Evolutionary conservation across 1,140 invertebrate genomes (phyloP), one percentile per base, ranked within the genome.

Genomic region (Drosophila sp.): DNA sequence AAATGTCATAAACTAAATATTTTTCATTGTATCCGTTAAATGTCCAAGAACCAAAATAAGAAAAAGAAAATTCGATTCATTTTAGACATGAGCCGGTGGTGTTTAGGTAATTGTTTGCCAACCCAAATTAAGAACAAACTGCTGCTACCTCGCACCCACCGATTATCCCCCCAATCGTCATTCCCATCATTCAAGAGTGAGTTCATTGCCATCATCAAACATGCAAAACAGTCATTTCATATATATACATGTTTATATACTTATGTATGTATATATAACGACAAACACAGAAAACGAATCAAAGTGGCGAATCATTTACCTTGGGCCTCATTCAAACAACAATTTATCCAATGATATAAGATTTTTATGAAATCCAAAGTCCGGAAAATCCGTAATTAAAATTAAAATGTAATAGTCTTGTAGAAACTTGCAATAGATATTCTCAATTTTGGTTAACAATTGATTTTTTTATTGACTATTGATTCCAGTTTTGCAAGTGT

Each of bases 211-310:
- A 79, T 70, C 23, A 50, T 47, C 44, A 27, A 57, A 82, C 82
- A 87, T 86, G 82, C 82, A 72, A 87, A 76, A 66, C 73, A 87
- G 82, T 82, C 75, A 87, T 86, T 86, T 86, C 73, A 56, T 70
- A 58, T 60, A 61, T 65, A 47, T 69, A 58, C 63, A 40, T 10
- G 38, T 17, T 17, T 17, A 17, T 17, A 17, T 17, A 17, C 17
- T 17, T 17, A 17, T 17, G 17, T 17, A 17, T 17, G 17, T 17
- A 17, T 17, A 17, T 17, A 17, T 17, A 17, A 17, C 17, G 17
- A 17, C 47, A 44, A 23, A 50, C 44, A 68, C 50, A 58, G 29
- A 38, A 29, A 70, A 69, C 70, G 6, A 71, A 78, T 70, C 61
- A 75, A 86, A 76, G 57, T 70, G 70, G 74, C 71, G 77, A 84